Conservation (phyloP, 2,888 invertebrate species). For the Agrotis exclamationis region DNA sequence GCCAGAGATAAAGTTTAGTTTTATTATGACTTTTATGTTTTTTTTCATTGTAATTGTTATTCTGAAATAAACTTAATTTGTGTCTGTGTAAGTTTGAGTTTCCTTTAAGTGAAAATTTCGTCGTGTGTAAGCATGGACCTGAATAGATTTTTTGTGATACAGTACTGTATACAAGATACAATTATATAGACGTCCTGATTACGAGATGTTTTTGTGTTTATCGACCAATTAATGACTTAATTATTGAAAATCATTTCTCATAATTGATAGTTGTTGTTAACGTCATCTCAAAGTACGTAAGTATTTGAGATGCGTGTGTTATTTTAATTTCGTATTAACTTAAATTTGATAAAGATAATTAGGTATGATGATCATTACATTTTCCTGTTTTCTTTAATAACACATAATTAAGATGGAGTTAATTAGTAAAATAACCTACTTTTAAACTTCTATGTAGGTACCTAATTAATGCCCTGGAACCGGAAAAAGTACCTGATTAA, state of each 20-base stretch:
- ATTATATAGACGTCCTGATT: conserved; percentile 39
- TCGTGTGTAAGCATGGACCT: background rate
- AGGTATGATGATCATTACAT: background rate
- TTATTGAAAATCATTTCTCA: conserved; percentile 46
- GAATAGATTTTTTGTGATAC: conserved; percentile 58
- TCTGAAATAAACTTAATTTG: background rate
- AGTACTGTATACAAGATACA: conserved; percentile 48
- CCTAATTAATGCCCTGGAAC: background rate
- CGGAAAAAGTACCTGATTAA: background rate
- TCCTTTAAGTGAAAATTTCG: background rate
- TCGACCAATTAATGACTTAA: conserved; percentile 46
- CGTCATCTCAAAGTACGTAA: conserved; percentile 28
- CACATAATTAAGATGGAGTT: background rate
- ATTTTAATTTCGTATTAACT: background rate
- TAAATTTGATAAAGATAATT: conserved; percentile 5
- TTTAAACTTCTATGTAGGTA: background rate
- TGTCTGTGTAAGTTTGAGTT: background rate
- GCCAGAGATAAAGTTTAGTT: background rate
- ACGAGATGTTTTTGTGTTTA: conserved; percentile 57
- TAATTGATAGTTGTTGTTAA: conserved; percentile 47
- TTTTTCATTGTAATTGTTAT: background rate
- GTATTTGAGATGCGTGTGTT: conserved; percentile 14
- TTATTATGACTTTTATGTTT: too few species aligned
- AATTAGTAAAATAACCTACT: conserved; percentile 2
- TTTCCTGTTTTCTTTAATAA: conserved; percentile 16